Base-by-base conservation (phyloP, 2,113 vertebrate species). In the Labrus mixtus region DNA sequence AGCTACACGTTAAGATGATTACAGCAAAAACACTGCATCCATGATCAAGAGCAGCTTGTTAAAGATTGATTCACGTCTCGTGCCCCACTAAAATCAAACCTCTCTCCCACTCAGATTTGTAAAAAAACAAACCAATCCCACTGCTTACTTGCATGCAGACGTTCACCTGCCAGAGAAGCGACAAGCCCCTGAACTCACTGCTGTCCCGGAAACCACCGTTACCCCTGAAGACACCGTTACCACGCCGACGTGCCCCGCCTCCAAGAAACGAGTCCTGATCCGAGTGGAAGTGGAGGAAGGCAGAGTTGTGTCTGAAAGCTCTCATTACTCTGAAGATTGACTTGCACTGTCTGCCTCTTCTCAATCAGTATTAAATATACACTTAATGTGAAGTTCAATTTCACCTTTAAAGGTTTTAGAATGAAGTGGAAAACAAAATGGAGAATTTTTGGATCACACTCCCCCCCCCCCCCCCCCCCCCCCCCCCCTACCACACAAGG, bases 101-200 rank as follows among this genome's bases (percentile, higher is more conserved):
- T 92, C 57, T 92, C 78, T 92, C 89, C 81, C 8, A 68, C 81
- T 92, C 78, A 93, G 93, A 90, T 91, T 74, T 85, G 74, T 92
- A 90, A 92, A 90, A 92, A 85, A 85, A 73, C 33, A 82, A 89
- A 88, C 51, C 89, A 90, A 91, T 87, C 83, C 86, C 68, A 76
- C 85, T 90, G 78, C 89, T 90, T 93, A 62, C 86, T 91, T 85
- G 68, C 90, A 92, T 22, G 76, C 84, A 93, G 92, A 92, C 68
- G 55, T 64, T 84, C 68, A 68, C 41, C 62, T 20, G 2, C 67
- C 41, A 29, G 29, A 64, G 72, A 77, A 88, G 37, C 57, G 50
- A 3, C 68, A 0, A 64, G 41, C 23, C 10, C 29, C 63, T 19
- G 41, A 83, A 23, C 41, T 58, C n/a, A 22, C 23, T 55, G 1